Base-by-base conservation (phyloP, 2,113 vertebrate species). In the Malaclemys terrapin region DNA sequence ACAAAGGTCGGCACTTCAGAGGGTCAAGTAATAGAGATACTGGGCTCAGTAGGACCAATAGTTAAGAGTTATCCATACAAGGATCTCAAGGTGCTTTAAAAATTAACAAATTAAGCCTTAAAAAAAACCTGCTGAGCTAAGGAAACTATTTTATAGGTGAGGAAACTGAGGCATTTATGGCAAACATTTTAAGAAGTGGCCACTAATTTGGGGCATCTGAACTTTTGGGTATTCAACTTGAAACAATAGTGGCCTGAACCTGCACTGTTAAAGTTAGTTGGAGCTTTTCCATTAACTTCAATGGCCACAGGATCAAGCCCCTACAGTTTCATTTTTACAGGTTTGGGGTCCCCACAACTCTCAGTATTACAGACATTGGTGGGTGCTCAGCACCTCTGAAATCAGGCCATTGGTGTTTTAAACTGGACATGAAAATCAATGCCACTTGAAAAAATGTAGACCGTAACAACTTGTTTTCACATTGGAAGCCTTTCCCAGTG, bases 211-310 rank as follows among this genome's bases (percentile, higher is more conserved):
- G 79, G 94, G 57, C 62, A 81, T 1, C 1, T 69, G 52, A 20
- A 31, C 42, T 88, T 31, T 92, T 24, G n/a, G 20, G 38, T 38
- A 42, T 42, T 75, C n/a, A 42, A 22, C 19, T 54, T 92, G 87
- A 91, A 88, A 89, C 84, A 94, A 35, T 29, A 59, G 88, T 96
- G 96, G 88, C 95, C 94, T 94, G 86, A 89, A 93, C 96, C 88
- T 14, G 42, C 86, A 4, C 10, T 10, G 7, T 49, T 83, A 31
- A 35, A 35, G 29, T 65, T 31, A 47, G 9, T 85, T 79, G 84
- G 50, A 91, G 88, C 79, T 59, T 83, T 94, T 86, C 45, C 75
- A 19, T 92, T 85, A 95, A 85, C 75, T 29, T 91, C 47, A 38
- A 16, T 54, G 57, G 78, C 47, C 53, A 87, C 59, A 82, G 84